phyloP scores from a whole-genome alignment of 2,797 vertebrate species.

The Alfaro cultratus region DNA sequence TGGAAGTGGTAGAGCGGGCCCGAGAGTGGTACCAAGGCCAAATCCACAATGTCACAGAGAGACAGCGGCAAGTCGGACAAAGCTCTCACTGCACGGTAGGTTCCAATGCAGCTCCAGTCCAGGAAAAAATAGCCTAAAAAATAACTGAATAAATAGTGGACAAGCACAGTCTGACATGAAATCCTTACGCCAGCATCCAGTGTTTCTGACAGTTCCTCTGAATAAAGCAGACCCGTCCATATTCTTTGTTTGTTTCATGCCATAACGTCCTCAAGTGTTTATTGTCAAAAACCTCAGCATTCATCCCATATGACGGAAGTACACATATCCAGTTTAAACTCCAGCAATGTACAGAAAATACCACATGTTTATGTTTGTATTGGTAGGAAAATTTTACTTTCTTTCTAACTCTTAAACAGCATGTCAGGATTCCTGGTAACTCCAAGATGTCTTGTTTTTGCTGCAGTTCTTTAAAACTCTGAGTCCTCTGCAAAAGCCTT shows the following conservation, averaged over 20 bases:
- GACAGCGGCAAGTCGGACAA: slow-evolving; percentile 86
- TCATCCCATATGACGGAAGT: not conserved
- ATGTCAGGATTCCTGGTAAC: not conserved
- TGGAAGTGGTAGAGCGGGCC: slow-evolving; percentile 89
- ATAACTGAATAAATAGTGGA: not conserved
- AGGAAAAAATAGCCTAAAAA: not conserved
- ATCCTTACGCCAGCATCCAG: not conserved
- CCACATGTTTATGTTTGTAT: not conserved
- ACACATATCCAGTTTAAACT: not conserved
- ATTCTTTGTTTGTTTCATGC: not conserved
- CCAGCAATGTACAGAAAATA: not conserved
- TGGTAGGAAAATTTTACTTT: not conserved
- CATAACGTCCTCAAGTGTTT: not conserved
- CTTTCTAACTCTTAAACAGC: not conserved
- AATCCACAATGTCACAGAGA: slow-evolving; percentile 89
- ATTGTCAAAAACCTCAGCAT: not conserved
- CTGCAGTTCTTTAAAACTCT: not conserved
- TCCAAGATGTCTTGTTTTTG: not conserved
- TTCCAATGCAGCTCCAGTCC: not conserved
- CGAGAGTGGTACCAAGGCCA: slow-evolving; percentile 93
- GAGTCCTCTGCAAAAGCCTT: not conserved
- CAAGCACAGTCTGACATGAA: not conserved
- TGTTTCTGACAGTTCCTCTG: not conserved
- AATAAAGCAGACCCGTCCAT: not conserved
- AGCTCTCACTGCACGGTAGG: slow-evolving; percentile 77